Evolutionary conservation across 2,888 invertebrate genomes (phyloP), one percentile per base, ranked within the genome.

Genomic region (Drosophila greeni): DNA sequence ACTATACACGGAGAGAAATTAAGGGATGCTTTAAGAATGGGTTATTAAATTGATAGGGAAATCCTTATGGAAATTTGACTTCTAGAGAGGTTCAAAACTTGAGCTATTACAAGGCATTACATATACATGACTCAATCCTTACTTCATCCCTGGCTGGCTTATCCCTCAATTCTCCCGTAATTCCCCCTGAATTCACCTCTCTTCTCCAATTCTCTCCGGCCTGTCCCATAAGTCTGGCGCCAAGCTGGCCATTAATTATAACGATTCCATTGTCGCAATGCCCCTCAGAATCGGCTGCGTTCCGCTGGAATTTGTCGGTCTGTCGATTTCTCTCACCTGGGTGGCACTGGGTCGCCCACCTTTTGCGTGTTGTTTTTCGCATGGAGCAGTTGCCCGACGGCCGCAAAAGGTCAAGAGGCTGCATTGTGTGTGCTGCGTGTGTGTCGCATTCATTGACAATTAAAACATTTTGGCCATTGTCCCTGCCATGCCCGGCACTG

Each of bases 161-260:
- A 9, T 8, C n/a, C 12, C n/a, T n/a, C n/a, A n/a, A n/a, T n/a
- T n/a, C n/a, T n/a, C n/a, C 40, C 9, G 43, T n/a, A 24, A 5
- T 43, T 43, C 7, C 23, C 6, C 23, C 23, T 4, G 43, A 23
- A 4, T 24, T 42, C 18, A 12, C 20, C 14, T 4, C 16, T 1
- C 11, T 16, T 43, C 20, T 39, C 39, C 39, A 14, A 39, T 39
- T 39, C 39, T 14, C 39, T 6, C 3, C 12, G 37, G 37, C 14
- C 39, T 2, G 20, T 23, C 31, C 53, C 66, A 47, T 65, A 67
- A 39, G 59, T 60, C 76, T 81, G 81, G 81, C 81, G 81, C 82
- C 81, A 83, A 65, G 62, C 49, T 79, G 83, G 79, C 82, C 83
- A 81, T 81, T 81, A 81, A 81, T 81, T 81, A 81, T 83, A 72